Base-by-base conservation (phyloP, 2,888 invertebrate genomes). In the Calliopum simillimum region DNA sequence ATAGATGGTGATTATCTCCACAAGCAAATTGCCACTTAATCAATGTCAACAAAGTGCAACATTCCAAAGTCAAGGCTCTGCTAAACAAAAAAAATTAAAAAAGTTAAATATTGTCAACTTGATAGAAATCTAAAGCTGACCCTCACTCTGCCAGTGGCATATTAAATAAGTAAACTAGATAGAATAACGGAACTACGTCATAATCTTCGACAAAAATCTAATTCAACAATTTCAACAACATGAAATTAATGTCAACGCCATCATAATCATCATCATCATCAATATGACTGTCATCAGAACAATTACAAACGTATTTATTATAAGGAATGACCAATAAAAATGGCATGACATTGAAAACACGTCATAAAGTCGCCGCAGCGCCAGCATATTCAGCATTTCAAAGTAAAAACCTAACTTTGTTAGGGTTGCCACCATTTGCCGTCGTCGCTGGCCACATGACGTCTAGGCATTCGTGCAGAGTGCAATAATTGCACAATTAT, bases 401-500 rank as follows among this genome's bases (percentile, higher is more conserved):
- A 33, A 33, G 33, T 8, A 33, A 33, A 33, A n/a, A n/a, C n/a
- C n/a, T 33, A 33, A 33, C 33, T 33, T 8, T 33, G 33, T 33
- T 33, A 33, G 33, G 8, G 33, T 8, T 33, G 33, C 33, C 8
- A 33, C 33, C 33, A 33, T 33, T 33, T 33, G 33, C 33, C 25
- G 4, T n/a, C n/a, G n/a, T n/a, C 0, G 33, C 8, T 33, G 33
- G 33, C 33, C 33, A 33, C 33, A 8, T 33, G 33, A 5, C 33
- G 33, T 8, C 8, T 33, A 33, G 33, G 33, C 33, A 33, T 33
- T 33, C 33, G 33, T 33, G 33, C 33, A 33, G 44, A 58, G 58
- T 69, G 64, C 65, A 70, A 65, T 70, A 70, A 70, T 70, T 70
- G 44, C 65, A 53, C 51, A 61, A 65, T 65, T 65, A 65, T 58